A percentile compares a stretch with the other conserved stretches of the same genome.
Conservation (phyloP, 2,797 vertebrate species). For the Adelosebastes latens region DNA sequence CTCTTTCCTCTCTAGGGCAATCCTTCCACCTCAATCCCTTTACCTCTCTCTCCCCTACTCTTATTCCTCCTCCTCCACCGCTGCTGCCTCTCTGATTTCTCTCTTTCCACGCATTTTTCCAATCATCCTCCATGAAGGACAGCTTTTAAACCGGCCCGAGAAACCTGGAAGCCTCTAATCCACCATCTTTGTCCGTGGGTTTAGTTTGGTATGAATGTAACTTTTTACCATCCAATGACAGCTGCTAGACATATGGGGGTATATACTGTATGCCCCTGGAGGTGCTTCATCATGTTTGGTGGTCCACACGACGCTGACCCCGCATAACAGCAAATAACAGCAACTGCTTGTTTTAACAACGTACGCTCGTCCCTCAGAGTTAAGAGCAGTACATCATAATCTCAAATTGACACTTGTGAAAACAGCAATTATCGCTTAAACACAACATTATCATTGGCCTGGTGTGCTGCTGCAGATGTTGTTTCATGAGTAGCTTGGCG, state of each 20-base stretch:
- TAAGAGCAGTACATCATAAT: slow-evolving; percentile 49
- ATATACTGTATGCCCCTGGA: not conserved
- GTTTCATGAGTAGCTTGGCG: slow-evolving; percentile 47
- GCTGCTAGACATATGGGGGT: slow-evolving; percentile 33
- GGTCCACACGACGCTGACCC: slow-evolving; percentile 35
- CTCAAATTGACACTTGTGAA: slow-evolving; percentile 56
- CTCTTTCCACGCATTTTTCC: slow-evolving; percentile 41
- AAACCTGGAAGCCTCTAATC: slow-evolving; percentile 54
- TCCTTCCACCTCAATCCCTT: slow-evolving; percentile 46
- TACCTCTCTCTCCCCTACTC: slow-evolving; percentile 16
- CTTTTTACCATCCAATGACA: slow-evolving; percentile 40
- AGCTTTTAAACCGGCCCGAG: slow-evolving; percentile 27
- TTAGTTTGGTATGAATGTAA: slow-evolving; percentile 44
- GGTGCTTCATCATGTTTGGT: slow-evolving; percentile 37
- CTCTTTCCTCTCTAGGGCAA: slow-evolving; percentile 55
- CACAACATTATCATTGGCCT: slow-evolving; percentile 68
- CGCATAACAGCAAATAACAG: slow-evolving; percentile 37
- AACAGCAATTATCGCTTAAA: slow-evolving; percentile 60
- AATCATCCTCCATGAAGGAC: slow-evolving; percentile 53
- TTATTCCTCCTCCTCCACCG: slow-evolving; percentile 20
- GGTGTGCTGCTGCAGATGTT: slow-evolving; percentile 51
- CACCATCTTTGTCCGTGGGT: slow-evolving; percentile 41
- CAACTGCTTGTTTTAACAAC: slow-evolving; percentile 30
- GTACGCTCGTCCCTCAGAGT: slow-evolving; percentile 19
- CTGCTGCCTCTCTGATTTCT: slow-evolving; percentile 29